Evolutionary conservation across 1,140 invertebrate species (phyloP), one percentile per base, ranked within the genome.

Genomic region (Vanessa tameamea): DNA sequence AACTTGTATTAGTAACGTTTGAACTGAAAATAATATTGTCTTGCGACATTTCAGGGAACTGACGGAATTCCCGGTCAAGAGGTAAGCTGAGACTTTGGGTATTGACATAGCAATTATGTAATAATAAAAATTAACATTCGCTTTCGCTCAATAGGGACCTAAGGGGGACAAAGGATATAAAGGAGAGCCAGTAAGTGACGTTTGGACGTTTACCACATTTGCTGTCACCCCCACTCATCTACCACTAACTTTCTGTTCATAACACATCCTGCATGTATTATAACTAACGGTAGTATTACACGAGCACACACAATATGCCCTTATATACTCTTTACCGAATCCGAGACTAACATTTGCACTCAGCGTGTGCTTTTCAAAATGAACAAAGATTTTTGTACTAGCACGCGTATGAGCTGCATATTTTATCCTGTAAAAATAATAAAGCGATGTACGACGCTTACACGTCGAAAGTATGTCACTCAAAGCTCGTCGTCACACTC

Each of bases 21-120:
- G 3, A 59, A 26, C n/a, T 20, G 51, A 26, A 26, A 51, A 20
- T 26, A 57, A n/a, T 23, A 64, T 47, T 53, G 16, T 37, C 37
- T 71, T 70, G 61, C 53, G 31, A 78, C 48, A 69, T 72, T 94
- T 86, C 95, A 98, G 97, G 97, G 97, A 80, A 98, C 97, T 72
- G 97, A 98, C 90, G 97, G 97, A 84, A 98, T 98, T 87, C 97
- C 97, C 84, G 97, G 97, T 83, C 94, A 95, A 94, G 96, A 97
- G 96, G 97, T 98, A 69, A 84, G 88, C 87, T 66, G n/a, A 11
- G 2, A 6, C 65, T 15, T 13, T 50, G 13, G 11, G 15, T 43
- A 15, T 61, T 50, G 23, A 37, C n/a, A 26, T 14, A 2, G 31
- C 14, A 12, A 61, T 37, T 23, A 14, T 37, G 23, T 31, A 23